phyloP scores from a whole-genome alignment of 2,888 invertebrate species.

The Mythimna pallens region DNA sequence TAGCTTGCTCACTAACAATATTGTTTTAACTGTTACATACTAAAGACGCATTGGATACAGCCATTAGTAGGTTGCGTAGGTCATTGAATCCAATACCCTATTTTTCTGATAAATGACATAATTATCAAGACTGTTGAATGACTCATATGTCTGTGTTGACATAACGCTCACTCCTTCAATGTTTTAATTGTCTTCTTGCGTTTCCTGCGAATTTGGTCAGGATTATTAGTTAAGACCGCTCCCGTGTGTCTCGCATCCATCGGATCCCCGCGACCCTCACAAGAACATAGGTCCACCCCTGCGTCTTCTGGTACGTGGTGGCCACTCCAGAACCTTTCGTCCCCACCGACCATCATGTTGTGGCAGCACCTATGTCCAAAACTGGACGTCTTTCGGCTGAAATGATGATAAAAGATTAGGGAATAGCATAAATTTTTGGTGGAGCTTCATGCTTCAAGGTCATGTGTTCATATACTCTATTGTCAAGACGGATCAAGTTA shows the following conservation, averaged over 20 bases:
- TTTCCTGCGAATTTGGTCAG: not conserved
- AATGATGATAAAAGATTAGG: not conserved
- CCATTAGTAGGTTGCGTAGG: not conserved
- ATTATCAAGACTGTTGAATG: not conserved
- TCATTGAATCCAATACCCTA: not conserved
- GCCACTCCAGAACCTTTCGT: too few species aligned
- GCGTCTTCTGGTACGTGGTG: too few species aligned
- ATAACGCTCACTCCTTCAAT: too few species aligned
- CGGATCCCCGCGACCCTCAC: too few species aligned
- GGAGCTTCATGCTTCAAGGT: not conserved
- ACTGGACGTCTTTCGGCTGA: too few species aligned
- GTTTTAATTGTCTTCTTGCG: not conserved
- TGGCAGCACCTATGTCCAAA: too few species aligned
- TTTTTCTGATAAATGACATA: slow-evolving; percentile 6
- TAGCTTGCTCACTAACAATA: slow-evolving; percentile 8
- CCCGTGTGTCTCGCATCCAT: too few species aligned
- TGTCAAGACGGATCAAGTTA: too few species aligned
- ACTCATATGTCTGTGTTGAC: not conserved
- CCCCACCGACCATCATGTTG: too few species aligned
- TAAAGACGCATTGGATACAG: slow-evolving; percentile 4
- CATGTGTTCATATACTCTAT: not conserved
- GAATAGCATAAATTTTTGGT: not conserved
- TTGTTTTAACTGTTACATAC: not conserved
- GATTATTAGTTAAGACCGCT: not conserved
- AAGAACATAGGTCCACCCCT: too few species aligned